Evolutionary conservation across 2,797 vertebrate genomes (phyloP).

Genomic region (Cyclopterus lumpus): DNA sequence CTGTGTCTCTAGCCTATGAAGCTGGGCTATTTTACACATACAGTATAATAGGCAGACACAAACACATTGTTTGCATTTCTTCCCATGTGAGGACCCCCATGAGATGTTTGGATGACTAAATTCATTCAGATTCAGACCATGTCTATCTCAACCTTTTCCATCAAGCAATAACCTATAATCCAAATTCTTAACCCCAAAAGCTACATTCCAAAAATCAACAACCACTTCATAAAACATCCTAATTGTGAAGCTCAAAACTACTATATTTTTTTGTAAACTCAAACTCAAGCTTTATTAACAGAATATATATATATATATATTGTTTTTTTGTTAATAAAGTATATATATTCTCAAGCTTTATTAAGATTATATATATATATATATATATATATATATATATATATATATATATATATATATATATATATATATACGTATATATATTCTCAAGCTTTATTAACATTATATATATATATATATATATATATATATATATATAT

Average conservation of each 20-base stretch:
- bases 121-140: not conserved
- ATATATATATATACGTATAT: too few species aligned
- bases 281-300: not conserved
- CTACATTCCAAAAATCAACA: not conserved
- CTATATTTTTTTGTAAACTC: not conserved
- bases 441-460: too few species aligned
- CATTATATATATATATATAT: too few species aligned
- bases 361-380: too few species aligned
- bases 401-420: too few species aligned
- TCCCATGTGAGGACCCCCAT: not conserved
- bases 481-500: not conserved
- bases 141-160: not conserved
- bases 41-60: slow-evolving; percentile 20
- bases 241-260: not conserved
- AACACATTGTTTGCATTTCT: slow-evolving; percentile 10
- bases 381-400: too few species aligned
- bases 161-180: not conserved
- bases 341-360: too few species aligned
- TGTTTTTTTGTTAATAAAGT: too few species aligned
- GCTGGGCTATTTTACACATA: slow-evolving; percentile 7
- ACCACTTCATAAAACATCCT: not conserved
- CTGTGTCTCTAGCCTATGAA: slow-evolving; percentile 14
- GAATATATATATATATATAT: not conserved
- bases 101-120: not conserved
- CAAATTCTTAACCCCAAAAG: not conserved